Evolutionary conservation across 2,113 vertebrate genomes (phyloP), one percentile per base, ranked within the genome.

Genomic region (Fukomys damarensis): DNA sequence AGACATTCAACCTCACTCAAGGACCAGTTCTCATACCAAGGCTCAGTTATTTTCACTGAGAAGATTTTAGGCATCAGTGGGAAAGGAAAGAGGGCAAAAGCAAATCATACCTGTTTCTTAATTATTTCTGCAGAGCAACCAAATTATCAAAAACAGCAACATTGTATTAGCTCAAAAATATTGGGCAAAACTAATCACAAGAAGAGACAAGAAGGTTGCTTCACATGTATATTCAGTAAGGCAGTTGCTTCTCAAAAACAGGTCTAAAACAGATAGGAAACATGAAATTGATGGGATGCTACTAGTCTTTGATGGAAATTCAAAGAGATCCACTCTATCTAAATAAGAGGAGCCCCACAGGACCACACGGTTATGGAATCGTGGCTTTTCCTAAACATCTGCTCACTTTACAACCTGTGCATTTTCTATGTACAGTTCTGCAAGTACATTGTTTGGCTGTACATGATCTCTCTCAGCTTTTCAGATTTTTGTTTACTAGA

Each of bases 11-110:
- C 2, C 5, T 70, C 17, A 79, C 41, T 77, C 26, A 41, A 74
- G 22, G 1, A 85, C 4, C 32, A 38, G 59, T 0, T 83, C 7
- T 4, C 4, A 17, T 9, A 77, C 20, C 49, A 2, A 6, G 3
- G 6, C 11, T 88, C 26, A 65, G 32, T 24, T 82, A 14, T 49
- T 94, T 91, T 16, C 28, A 35, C 49, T 14, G 65, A 63, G 41
- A 17, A 30, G 32, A 3, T 92, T 63, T 19, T 19, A 56, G 66
- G 58, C 12, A 87, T 43, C 54, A 81, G 35, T 12, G 7, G 19
- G 43, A 89, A 58, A 14, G 28, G 32, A 59, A n/a, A 80, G 5
- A 32, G 22, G 19, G 0, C 5, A 49, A 3, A 87, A 24, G 5
- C 70, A 66, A 65, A 52, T 28, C 16, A n/a, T 9, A 43, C 3